phyloP scores from a whole-genome alignment of 2,113 vertebrate genomes.

The Rafetus swinhoei region DNA sequence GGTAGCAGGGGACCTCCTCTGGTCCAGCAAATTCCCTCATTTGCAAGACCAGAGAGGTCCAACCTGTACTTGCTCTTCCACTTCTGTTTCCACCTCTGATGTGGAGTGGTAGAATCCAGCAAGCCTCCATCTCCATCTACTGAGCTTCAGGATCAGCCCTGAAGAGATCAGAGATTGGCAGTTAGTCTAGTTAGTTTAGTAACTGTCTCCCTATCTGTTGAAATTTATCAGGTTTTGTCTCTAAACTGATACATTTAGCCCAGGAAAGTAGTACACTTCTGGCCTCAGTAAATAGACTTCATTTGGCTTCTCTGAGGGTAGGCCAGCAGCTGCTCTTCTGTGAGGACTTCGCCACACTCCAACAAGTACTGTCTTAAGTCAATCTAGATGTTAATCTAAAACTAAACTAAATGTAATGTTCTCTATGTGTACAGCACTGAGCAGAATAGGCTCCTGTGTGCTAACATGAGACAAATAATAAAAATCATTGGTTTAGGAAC shows the following conservation, averaged over 20 bases:
- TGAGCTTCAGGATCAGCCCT: neutral
- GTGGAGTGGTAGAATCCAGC: neutral
- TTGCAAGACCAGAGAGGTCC: no score
- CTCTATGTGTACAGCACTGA: neutral
- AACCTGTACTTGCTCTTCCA: neutral
- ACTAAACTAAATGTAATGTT: neutral
- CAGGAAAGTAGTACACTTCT: neutral
- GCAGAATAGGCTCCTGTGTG: neutral
- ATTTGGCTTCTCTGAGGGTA: neutral
- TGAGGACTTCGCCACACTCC: neutral
- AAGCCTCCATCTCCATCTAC: neutral
- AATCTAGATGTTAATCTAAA: neutral
- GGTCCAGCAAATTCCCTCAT: no score
- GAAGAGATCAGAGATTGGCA: neutral
- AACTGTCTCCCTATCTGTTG: neutral
- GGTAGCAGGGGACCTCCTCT: no score
- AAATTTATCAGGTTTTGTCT: neutral
- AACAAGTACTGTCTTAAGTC: neutral
- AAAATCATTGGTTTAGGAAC: neutral
- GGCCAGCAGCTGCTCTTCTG: neutral
- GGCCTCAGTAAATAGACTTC: neutral
- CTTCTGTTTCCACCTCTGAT: neutral
- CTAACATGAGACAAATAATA: neutral
- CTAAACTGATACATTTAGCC: accelerated
- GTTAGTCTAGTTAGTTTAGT: neutral